phyloP scores from a whole-genome alignment of 2,113 vertebrate genomes.

The Spilogale gracilis region DNA sequence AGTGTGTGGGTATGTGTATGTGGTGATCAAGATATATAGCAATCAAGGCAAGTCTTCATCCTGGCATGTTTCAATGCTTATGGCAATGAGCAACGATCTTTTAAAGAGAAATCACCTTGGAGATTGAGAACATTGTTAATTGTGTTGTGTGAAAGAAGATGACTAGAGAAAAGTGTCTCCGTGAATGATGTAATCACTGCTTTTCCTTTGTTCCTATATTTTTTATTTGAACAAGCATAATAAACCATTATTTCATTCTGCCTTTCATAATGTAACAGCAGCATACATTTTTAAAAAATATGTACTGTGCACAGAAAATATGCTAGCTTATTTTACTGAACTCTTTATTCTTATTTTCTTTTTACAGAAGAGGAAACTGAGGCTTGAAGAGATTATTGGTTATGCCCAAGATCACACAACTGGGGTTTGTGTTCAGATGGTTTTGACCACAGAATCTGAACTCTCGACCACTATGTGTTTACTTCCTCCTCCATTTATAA shows the following conservation, averaged over 20 bases:
- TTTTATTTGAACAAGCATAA: background rate
- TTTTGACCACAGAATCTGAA: constrained; percentile 25
- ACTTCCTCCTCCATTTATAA: background rate
- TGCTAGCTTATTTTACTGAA: constrained; percentile 44
- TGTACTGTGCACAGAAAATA: background rate
- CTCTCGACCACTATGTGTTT: background rate
- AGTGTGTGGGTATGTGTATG: background rate
- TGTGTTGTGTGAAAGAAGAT: background rate
- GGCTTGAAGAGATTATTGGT: background rate
- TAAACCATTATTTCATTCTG: background rate
- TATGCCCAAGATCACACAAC: constrained; percentile 2
- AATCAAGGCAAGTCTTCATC: background rate
- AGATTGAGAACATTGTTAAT: background rate
- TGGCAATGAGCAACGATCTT: background rate
- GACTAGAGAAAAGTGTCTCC: background rate
- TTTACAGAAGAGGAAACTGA: constrained; percentile 26
- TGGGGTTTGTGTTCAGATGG: background rate
- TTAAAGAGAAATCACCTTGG: background rate
- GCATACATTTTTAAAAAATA: background rate
- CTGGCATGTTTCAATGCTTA: background rate
- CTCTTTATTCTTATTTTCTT: background rate
- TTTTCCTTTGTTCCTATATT: background rate
- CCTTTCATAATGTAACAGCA: background rate
- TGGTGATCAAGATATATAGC: background rate
- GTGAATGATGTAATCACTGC: background rate